Base-by-base conservation (phyloP, 2,888 invertebrate species). In the Cyrtodaria siliqua region DNA sequence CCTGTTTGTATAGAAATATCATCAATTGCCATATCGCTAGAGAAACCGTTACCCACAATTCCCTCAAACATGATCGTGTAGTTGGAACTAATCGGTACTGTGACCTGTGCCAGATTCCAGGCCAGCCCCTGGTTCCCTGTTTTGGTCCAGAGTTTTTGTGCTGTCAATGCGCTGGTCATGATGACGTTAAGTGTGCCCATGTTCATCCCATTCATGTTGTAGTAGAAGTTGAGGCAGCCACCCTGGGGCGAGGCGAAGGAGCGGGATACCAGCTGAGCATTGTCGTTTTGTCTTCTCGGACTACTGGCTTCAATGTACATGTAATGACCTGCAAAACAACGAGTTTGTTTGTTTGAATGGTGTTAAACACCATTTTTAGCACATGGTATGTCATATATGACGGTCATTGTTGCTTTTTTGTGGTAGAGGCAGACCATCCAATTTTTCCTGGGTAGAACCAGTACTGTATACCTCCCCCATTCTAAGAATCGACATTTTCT, bases 251-350 rank as follows among this genome's bases (percentile, higher is more conserved):
- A 59, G 18, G 83, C 71, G 72, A 73, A 83, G 20, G 69, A 57
- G 14, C 84, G 84, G 52, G 86, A 85, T 26, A 79, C 26, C 33
- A 89, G 66, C 16, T 83, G 77, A 44, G 95, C 95, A 52, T 92
- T 92, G 86, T 95, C 95, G 0, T 95, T 95, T 2, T 94, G 94
- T 74, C 94, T 85, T 62, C 95, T 90, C 0, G 95, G 95, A 79
- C 93, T 94, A 24, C 94, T 93, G 0, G 95, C 84, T 63, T 90
- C 89, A 18, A 86, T 89, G 75, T 87, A 88, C 84, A 89, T 84
- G 74, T 89, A 90, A 56, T 89, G 87, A 12, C 90, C 90, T 90
- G 68, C 9, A 42, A 68, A 59, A 50, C 33, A 33, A 8, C 33
- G 12, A 8, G 33, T 8, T 33, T 33, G 4, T 33, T 8, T 33